Base-by-base conservation (phyloP, 2,888 invertebrate species). In the Archaeoteleia sp. region DNA sequence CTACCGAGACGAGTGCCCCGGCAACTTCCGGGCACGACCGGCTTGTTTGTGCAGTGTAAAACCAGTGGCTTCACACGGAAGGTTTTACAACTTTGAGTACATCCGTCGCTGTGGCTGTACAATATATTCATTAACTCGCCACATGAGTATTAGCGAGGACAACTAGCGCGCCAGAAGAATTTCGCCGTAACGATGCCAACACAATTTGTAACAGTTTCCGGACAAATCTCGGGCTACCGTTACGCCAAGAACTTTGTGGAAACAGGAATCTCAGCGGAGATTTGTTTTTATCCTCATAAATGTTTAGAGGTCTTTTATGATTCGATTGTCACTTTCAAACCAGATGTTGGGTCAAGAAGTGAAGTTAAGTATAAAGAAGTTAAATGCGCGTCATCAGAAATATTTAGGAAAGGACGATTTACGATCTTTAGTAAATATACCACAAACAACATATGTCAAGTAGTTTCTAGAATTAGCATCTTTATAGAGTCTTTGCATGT, bases 121-220 rank as follows among this genome's bases (percentile, higher is more conserved):
- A 66, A 66, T 66, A 66, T 66, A 58, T 66, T 66, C 65, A 66
- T 66, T 66, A 66, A 45, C 58, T 58, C 48, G 37, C 35, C 58
- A 51, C 42, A 58, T 34, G 58, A 35, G 58, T 53, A 66, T 66
- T 58, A 53, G 46, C 48, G 37, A 20, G 46, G 46, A 58, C 53
- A 57, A 5, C 20, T 20, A 57, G 51, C 39, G 37, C 45, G 17
- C 42, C 54, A 43, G 15, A 27, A 20, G 35, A 48, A 62, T 42
- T 54, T 40, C 12, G 20, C 6, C 54, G 51, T 57, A 49, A 51
- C 57, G 63, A 51, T 54, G 35, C 43, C 57, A 54, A 43, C 49
- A 9, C 63, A 57, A 57, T 65, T 65, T 51, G 57, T 65, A 65
- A 51, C 54, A 65, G 54, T 51, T 65, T 51, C 53, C 55, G 55